Evolutionary conservation across 2,888 invertebrate genomes (phyloP).

Genomic region (Pollenia angustigena): DNA sequence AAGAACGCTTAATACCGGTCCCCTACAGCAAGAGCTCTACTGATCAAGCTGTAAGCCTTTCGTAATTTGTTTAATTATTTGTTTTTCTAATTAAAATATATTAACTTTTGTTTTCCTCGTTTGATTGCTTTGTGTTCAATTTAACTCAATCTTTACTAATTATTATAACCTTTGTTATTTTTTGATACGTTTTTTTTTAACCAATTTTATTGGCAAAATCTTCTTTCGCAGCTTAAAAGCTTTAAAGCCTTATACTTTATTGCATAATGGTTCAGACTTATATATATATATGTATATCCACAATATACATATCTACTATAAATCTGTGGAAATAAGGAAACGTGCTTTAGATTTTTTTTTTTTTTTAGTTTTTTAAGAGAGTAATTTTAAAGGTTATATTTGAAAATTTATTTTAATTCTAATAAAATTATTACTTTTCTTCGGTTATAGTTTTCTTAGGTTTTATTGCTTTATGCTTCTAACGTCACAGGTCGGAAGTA

Average conservation of each 20-base stretch:
- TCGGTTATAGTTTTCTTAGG: no score
- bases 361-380: no score
- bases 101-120: slow-evolving; percentile 33
- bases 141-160: slow-evolving; percentile 30
- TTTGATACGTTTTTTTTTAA: slow-evolving; percentile 24
- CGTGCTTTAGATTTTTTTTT: neutral
- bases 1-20: slow-evolving; percentile 99
- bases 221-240: slow-evolving; percentile 18
- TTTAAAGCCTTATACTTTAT: neutral
- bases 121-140: slow-evolving; percentile 57
- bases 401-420: no score
- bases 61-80: slow-evolving; percentile 49
- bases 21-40: slow-evolving; percentile 99
- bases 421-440: no score
- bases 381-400: no score
- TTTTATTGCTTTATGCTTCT: no score
- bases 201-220: slow-evolving; percentile 4
- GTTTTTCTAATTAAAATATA: neutral
- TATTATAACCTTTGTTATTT: slow-evolving; percentile 24
- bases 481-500: no score
- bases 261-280: neutral
- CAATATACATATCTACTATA: neutral
- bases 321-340: neutral
- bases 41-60: slow-evolving; percentile 99
- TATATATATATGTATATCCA: neutral